Base-by-base conservation (phyloP, 2,888 invertebrate species). In the Chrysodeixis includens region DNA sequence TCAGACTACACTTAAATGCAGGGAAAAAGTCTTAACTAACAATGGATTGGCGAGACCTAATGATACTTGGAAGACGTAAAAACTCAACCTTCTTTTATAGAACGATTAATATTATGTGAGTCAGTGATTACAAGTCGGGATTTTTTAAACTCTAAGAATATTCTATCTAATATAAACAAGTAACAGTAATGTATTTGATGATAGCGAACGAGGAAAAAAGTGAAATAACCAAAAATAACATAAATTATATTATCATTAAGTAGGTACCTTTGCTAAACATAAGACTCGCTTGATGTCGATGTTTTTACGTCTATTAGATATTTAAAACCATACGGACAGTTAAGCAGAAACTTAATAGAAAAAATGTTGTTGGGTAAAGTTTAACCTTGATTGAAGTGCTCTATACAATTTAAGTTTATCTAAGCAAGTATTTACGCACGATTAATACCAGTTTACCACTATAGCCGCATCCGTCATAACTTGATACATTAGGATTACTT, bases 1-100 rank as follows among this genome's bases (percentile, higher is more conserved):
- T 52, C 55, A 4, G 14, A 40, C 44, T 44, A 49, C 46, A 26
- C 30, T 6, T 18, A 62, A 18, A 12, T 49, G 55, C 22, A 3
- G 44, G 46, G 54, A 32, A 61, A 60, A 63, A 61, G 63, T 35
- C 57, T 56, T 1, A 40, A 54, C 56, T 49, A 26, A 60, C 26
- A 61, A 53, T 57, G 32, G 44, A 26, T 58, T 69, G 63, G 54
- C 55, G 54, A n/a, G 26, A 52, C 18, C 5, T 20, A 55, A 49
- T 49, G 10, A 26, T 52, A 26, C 49, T 59, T 9, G 16, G 44
- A 46, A 71, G 51, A 54, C 5, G 56, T 5, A 30, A 40, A 51
- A 51, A 30, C 16, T n/a, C 6, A 16, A 10, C 26, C 1, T 26
- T 56, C 10, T 16, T 16, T 44, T 22, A 10, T 9, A 26, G n/a